A percentile compares a stretch with the other conserved stretches of the same genome.
These are phyloP conservation scores for Choristoneura fumiferana DNA, from an alignment of 1,140 invertebrate species.

Conservation along the genomic window DNA sequence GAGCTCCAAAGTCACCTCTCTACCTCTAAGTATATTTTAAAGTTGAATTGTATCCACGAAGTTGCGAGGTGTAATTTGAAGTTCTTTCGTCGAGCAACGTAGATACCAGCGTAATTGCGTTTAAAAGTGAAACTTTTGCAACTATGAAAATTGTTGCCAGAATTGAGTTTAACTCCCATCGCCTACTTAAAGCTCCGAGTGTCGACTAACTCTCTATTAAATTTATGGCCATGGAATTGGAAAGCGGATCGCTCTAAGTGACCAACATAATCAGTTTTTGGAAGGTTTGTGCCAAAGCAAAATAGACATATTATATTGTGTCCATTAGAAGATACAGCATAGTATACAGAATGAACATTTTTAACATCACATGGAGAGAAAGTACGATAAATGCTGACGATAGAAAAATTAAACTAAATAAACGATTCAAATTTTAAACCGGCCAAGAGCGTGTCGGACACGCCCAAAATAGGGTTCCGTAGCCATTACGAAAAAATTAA, in stretches of 20 bases:
- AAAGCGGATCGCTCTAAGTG: background rate
- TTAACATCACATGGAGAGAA: no score
- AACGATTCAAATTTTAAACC: no score
- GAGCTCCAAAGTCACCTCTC: background rate
- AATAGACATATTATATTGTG: no score
- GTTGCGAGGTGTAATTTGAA: constrained; percentile 31
- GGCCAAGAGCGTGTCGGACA: no score
- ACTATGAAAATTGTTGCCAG: constrained; percentile 39
- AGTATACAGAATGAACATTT: no score
- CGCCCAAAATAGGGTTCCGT: no score
- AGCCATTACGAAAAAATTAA: no score
- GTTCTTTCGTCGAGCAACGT: constrained; percentile 24
- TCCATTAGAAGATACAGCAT: no score
- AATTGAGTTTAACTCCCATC: constrained; percentile 31
- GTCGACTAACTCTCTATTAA: constrained; percentile 12
- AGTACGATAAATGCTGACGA: no score
- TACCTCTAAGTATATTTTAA: constrained; percentile 27
- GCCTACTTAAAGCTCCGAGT: constrained; percentile 18
- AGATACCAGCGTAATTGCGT: constrained; percentile 28
- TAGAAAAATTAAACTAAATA: no score
- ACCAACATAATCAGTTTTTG: background rate
- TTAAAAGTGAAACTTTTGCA: constrained; percentile 38
- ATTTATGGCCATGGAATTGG: no score
- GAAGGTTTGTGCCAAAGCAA: no score
- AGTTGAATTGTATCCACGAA: constrained; percentile 33